Base-by-base conservation (phyloP, 2,113 vertebrate genomes). In the Anguilla japonica region DNA sequence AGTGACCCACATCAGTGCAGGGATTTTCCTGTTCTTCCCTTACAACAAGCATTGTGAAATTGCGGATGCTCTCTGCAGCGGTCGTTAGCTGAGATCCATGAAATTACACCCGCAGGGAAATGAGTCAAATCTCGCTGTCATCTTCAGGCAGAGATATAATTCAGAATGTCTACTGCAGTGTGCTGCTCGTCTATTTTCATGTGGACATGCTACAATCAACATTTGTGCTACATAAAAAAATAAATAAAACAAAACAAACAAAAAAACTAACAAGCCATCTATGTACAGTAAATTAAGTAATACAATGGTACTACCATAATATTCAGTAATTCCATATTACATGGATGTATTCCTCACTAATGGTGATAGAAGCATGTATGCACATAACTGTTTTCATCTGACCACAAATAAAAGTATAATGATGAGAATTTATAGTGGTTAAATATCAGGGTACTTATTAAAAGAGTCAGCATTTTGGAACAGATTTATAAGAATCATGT, bases 1-100 rank as follows among this genome's bases (percentile, higher is more conserved):
- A 87, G 86, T 91, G 91, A 89, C 89, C 90, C 90, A 86, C 82
- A 89, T 92, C 89, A 79, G 85, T 86, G 86, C 89, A 57, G 41
- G 26, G 40, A 79, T 41, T 83, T 16, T 80, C 22, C 71, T 34
- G 50, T 0, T 75, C 16, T 22, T 71, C 56, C 84, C 43, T 87
- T 88, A 84, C 84, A 89, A 87, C 88, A 85, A 90, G 29, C 83
- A 67, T n/a, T 14, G 18, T 60, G 88, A 82, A 79, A 90, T 89
- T 80, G 41, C 83, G 82, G 79, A 81, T 43, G 86, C 56, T 87
- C 53, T 46, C 87, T 60, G 26, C 78, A 79, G 50, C 0, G 20
- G 40, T 71, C 82, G 56, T 43, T 56, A 57, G 86, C 82, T 67
- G 20, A 81, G 20, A n/a, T 46, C 83, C 57, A 41, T 81, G 87